These are phyloP conservation scores for Anthopleura sola DNA, from an alignment of 64 coral and sea anemone genomes.

Conservation along the genomic window DNA sequence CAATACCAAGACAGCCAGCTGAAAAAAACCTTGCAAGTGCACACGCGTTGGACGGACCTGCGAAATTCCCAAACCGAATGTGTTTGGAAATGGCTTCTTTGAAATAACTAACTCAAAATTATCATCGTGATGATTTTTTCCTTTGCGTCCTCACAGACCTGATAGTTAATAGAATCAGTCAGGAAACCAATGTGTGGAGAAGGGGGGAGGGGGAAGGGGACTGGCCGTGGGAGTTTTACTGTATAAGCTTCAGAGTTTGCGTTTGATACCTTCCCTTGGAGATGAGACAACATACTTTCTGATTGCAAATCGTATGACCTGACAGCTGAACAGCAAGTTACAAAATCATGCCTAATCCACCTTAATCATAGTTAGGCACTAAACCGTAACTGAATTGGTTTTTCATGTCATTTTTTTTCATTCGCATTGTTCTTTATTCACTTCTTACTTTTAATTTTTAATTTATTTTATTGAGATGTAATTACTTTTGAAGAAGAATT, in stretches of 20 bases:
- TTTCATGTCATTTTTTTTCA: no score
- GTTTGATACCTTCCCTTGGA: background rate
- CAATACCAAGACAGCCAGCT: slow-evolving; percentile 17
- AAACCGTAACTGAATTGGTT: no score
- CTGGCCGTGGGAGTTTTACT: no score
- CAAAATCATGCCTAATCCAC: background rate
- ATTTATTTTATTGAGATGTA: no score
- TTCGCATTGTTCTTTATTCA: no score
- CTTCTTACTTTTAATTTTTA: no score
- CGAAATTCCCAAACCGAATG: background rate
- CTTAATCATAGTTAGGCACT: background rate
- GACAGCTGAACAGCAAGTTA: background rate
- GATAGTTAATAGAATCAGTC: no score
- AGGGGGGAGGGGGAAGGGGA: background rate
- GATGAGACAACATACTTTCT: background rate
- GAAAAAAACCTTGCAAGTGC: background rate
- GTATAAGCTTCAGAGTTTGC: no score
- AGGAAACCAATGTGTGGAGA: no score
- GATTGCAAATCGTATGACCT: background rate
- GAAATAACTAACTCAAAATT: background rate
- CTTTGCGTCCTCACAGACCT: background rate
- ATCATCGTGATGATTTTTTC: background rate
- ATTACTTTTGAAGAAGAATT: no score
- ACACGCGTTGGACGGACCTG: background rate
- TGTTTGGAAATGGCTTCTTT: background rate